Base-by-base conservation (phyloP, 1,140 invertebrate genomes). In the Proales similis region DNA sequence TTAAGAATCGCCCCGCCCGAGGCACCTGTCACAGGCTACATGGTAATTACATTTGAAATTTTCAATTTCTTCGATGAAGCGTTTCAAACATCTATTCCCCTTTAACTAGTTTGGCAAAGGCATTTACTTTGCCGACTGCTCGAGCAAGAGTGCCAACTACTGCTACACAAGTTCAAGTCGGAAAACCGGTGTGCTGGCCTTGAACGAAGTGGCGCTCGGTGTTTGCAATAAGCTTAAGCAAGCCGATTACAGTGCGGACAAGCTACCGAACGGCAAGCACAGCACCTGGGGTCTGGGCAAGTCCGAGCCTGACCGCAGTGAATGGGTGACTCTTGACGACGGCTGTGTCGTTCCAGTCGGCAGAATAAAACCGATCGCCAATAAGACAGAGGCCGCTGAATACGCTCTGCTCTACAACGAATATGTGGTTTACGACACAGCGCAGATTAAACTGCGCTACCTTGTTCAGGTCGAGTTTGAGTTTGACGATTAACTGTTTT, bases 91-190 rank as follows among this genome's bases (percentile, higher is more conserved):
- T 36, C 33, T 36, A 36, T 36, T 36, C 14, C 33, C 14, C 14
- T 36, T 9, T 36, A 36, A 9, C 9, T 9, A 36, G 51, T 98
- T 98, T 76, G 93, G 93, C 48, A 81, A 80, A 68, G 79, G 79
- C 70, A 82, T 84, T 42, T 97, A 97, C 74, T 96, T 97, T 78
- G 92, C 93, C 2, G 93, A 98, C 74, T 95, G 95, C 90, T 90
- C 96, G 0, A 91, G 90, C 1, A 98, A 98, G 75, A 95, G 91
- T 1, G 93, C 93, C 0, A 96, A 97, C 73, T 98, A 98, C 74
- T 97, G 94, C 78, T 84, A 81, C 66, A 86, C 90, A 1, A 83
- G 79, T 48, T 76, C 76, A 1, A 67, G 71, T 38, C 85, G 85
- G 70, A 80, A 83, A n/a, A 82, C 82, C 9, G 93, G 90, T 53